These are phyloP conservation scores for Hippocampus comes DNA, from an alignment of 2,113 vertebrate genomes.

Conservation along the genomic window DNA sequence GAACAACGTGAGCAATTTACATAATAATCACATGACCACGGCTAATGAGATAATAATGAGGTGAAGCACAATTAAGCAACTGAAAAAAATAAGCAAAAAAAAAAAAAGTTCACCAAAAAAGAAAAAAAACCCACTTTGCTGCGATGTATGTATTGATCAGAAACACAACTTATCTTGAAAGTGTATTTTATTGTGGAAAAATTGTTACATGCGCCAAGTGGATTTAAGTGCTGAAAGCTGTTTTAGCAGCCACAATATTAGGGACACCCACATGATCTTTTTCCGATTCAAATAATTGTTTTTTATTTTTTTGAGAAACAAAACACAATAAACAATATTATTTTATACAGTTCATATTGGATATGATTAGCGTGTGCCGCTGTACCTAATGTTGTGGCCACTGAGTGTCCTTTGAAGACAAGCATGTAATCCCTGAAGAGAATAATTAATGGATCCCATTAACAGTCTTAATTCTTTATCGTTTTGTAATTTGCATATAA, in stretches of 20 bases:
- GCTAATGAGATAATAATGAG: not conserved
- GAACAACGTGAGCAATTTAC: not conserved
- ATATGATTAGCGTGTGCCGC: not conserved
- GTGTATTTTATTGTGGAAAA: not conserved
- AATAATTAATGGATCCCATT: constrained; percentile 8
- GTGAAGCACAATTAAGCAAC: no score
- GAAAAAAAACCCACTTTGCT: no score
- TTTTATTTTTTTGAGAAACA: not conserved
- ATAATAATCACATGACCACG: not conserved
- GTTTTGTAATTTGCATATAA: constrained; percentile 21
- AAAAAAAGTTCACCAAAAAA: no score
- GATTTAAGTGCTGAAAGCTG: no score
- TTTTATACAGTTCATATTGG: no score
- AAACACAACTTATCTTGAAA: not conserved
- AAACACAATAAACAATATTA: not conserved
- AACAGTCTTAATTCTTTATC: not conserved
- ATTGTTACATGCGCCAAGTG: no score
- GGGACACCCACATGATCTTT: not conserved
- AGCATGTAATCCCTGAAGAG: constrained; percentile 33
- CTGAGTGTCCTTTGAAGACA: not conserved
- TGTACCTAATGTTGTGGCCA: not conserved
- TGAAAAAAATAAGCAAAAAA: no score
- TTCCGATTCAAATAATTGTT: not conserved
- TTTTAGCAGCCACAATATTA: not conserved
- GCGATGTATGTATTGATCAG: not conserved